These are phyloP conservation scores for Mugil cephalus DNA, from an alignment of 2,113 vertebrate genomes.

Conservation along the genomic window DNA sequence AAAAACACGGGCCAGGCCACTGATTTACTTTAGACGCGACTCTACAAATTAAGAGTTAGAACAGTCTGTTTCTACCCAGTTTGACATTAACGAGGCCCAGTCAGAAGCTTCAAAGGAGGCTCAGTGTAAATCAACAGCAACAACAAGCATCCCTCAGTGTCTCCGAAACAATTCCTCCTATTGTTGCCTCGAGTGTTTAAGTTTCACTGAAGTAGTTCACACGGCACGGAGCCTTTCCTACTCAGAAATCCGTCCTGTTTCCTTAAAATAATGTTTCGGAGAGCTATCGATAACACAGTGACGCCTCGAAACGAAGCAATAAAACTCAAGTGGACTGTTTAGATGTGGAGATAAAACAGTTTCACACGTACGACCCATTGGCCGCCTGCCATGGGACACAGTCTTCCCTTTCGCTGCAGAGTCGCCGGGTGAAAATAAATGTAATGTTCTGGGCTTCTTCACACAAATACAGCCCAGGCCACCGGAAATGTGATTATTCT, in stretches of 20 bases:
- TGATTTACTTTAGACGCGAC: slow-evolving; percentile 52
- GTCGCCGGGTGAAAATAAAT: slow-evolving; percentile 40
- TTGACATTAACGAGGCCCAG: slow-evolving; percentile 48
- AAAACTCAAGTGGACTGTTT: slow-evolving; percentile 45
- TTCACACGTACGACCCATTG: slow-evolving; percentile 54
- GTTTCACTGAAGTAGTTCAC: slow-evolving; percentile 11
- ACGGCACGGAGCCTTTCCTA: not conserved
- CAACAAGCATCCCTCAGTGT: slow-evolving; percentile 24
- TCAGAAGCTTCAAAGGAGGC: slow-evolving; percentile 26
- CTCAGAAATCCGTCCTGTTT: slow-evolving; percentile 2
- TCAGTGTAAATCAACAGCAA: slow-evolving; percentile 15
- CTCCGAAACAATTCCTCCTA: slow-evolving; percentile 23
- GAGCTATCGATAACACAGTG: slow-evolving; percentile 34
- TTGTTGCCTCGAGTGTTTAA: slow-evolving; percentile 15
- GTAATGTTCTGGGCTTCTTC: slow-evolving; percentile 33
- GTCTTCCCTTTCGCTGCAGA: slow-evolving; percentile 48
- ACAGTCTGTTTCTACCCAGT: slow-evolving; percentile 25
- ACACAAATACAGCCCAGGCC: slow-evolving; percentile 21
- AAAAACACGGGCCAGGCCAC: slow-evolving; percentile 57
- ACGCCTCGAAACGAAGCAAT: slow-evolving; percentile 31
- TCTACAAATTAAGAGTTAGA: slow-evolving; percentile 13
- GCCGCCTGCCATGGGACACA: slow-evolving; percentile 59
- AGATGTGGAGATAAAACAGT: slow-evolving; percentile 44
- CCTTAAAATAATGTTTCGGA: slow-evolving; percentile 4
- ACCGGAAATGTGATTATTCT: slow-evolving; percentile 47